Conservation (phyloP, 2,113 vertebrate species). For the Varanus komodoensis region DNA sequence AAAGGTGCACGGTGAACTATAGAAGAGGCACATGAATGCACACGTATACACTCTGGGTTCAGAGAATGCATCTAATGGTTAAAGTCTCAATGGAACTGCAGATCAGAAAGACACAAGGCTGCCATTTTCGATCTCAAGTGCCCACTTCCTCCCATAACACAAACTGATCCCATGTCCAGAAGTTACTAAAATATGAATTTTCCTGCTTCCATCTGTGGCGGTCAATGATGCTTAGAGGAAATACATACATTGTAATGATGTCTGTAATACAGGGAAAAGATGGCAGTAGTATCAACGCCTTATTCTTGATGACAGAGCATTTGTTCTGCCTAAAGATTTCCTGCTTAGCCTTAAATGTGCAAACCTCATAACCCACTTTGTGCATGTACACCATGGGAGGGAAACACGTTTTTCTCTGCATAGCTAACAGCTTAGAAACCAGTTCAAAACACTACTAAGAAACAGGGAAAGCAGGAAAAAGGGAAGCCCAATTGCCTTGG, state of each 20-base stretch:
- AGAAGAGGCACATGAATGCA: too few relatives aligned
- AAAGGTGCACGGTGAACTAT: background rate
- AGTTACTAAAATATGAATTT: background rate
- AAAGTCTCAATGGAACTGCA: background rate
- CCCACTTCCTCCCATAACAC: background rate
- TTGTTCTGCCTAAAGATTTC: slow-evolving; percentile 1
- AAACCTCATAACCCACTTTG: slow-evolving; percentile 28
- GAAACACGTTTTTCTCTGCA: rapidly evolving
- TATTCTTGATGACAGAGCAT: background rate
- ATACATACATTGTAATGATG: background rate
- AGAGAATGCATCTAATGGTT: background rate
- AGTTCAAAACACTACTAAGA: background rate
- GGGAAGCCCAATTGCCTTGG: background rate
- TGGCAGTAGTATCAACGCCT: background rate
- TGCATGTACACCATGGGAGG: background rate
- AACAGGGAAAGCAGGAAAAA: background rate
- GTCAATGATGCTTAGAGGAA: background rate
- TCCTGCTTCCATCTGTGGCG: background rate
- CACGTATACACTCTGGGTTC: background rate
- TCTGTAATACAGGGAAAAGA: background rate
- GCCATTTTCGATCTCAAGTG: background rate
- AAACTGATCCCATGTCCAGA: background rate
- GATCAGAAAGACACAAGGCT: background rate
- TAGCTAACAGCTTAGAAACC: slow-evolving; percentile 21
- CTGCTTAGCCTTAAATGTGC: background rate